These are phyloP conservation scores for Philotrypesis tridentata DNA, from an alignment of 1,140 invertebrate species.

Conservation along the genomic window DNA sequence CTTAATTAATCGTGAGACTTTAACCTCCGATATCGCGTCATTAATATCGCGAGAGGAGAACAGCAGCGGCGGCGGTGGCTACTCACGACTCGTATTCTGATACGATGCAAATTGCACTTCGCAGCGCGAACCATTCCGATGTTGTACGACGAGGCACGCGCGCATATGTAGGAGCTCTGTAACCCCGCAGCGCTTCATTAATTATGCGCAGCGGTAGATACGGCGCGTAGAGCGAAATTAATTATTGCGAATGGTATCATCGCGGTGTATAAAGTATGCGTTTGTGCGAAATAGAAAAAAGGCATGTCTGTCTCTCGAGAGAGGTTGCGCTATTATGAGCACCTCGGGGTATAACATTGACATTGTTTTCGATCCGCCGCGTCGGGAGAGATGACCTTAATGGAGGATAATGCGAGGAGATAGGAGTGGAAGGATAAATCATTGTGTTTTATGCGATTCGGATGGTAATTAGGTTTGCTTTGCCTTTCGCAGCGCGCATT, in stretches of 20 bases:
- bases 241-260: neutral
- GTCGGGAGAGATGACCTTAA: neutral
- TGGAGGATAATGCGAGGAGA: neutral
- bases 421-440: neutral
- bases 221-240: no score
- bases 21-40: neutral
- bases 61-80: no score
- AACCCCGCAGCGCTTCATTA: neutral
- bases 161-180: no score
- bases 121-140: no score
- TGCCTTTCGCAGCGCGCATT: no score
- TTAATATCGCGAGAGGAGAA: constrained; percentile 11
- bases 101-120: neutral
- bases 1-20: constrained; percentile 9
- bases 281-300: no score
- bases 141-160: no score
- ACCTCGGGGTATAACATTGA: constrained; percentile 25
- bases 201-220: neutral
- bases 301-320: no score
- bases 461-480: neutral
- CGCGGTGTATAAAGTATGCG: no score
- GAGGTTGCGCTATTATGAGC: no score
- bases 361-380: neutral
- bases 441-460: neutral
- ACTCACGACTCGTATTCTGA: neutral